Percentiles rank a stretch among this genome's conserved stretches.
Evolutionary conservation across 2,113 vertebrate species (phyloP).

Genomic region (Motacilla alba): DNA sequence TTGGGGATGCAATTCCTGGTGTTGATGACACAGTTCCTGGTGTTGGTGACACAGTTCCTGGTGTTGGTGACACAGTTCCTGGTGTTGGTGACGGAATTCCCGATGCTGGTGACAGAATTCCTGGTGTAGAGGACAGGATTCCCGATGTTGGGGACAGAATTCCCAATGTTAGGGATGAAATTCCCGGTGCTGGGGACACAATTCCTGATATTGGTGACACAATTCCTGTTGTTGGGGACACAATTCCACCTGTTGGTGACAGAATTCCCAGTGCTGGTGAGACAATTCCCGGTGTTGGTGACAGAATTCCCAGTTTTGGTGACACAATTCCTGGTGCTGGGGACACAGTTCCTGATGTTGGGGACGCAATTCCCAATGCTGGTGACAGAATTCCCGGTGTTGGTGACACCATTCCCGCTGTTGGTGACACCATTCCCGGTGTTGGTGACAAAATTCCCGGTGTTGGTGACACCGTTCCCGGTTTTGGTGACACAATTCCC

Average conservation of each 20-base stretch:
- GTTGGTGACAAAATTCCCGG: fast-evolving
- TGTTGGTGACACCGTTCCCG: too few relatives aligned
- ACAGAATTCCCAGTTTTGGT: fast-evolving
- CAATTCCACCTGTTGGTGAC: fast-evolving
- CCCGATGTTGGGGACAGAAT: too few relatives aligned
- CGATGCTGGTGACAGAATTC: too few relatives aligned
- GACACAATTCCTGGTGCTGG: fast-evolving
- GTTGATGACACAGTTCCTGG: too few relatives aligned
- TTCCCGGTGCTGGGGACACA: too few relatives aligned
- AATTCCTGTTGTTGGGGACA: neutral
- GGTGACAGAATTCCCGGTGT: fast-evolving
- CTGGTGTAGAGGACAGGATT: too few relatives aligned
- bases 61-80: too few relatives aligned
- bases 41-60: too few relatives aligned
- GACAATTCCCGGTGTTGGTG: fast-evolving
- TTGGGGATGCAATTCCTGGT: too few relatives aligned
- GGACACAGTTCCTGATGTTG: neutral
- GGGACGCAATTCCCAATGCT: fast-evolving
- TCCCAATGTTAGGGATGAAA: too few relatives aligned
- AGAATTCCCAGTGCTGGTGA: fast-evolving
- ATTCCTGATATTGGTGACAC: fast-evolving
- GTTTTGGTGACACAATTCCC: fast-evolving
- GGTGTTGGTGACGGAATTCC: too few relatives aligned
- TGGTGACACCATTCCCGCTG: fast-evolving
- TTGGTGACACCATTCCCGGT: too few relatives aligned